Conservation (phyloP, 2,888 invertebrate species). For the Hermaeophaga mercurialis region DNA sequence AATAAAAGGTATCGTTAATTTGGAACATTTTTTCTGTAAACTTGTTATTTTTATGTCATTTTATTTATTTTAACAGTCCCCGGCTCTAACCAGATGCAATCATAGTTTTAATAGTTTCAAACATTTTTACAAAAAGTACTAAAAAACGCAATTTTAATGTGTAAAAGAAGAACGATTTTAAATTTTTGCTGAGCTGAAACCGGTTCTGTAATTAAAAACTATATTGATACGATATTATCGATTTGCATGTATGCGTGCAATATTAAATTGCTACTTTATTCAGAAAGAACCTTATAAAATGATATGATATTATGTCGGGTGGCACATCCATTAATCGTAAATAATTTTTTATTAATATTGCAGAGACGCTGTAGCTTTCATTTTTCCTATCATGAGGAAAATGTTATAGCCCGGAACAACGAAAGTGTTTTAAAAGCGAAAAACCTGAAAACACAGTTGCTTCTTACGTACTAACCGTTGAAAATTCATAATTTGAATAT, state of each 20-base stretch:
- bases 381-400: constrained; percentile 17
- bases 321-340: constrained; percentile 33
- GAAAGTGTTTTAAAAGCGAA: constrained; percentile 18
- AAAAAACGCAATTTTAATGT: too few relatives aligned
- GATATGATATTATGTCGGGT: constrained; percentile 39
- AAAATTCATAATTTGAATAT: background rate
- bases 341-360: constrained; percentile 30
- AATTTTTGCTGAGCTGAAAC: background rate
- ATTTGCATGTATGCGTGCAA: constrained; percentile 49
- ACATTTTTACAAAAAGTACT: too few relatives aligned
- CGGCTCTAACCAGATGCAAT: too few relatives aligned
- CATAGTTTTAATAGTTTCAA: too few relatives aligned
- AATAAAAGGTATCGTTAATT: too few relatives aligned
- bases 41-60: too few relatives aligned
- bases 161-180: too few relatives aligned
- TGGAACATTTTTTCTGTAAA: too few relatives aligned
- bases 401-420: constrained; percentile 14
- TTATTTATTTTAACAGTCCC: too few relatives aligned
- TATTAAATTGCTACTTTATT: constrained; percentile 49
- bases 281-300: constrained; percentile 33
- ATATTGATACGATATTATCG: constrained; percentile 45
- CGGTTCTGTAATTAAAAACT: constrained; percentile 16
- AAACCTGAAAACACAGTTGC: background rate
- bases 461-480: background rate
- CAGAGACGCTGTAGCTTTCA: constrained; percentile 23